phyloP scores from a whole-genome alignment of 2,888 invertebrate species.

The Sinohyriopsis cumingii region DNA sequence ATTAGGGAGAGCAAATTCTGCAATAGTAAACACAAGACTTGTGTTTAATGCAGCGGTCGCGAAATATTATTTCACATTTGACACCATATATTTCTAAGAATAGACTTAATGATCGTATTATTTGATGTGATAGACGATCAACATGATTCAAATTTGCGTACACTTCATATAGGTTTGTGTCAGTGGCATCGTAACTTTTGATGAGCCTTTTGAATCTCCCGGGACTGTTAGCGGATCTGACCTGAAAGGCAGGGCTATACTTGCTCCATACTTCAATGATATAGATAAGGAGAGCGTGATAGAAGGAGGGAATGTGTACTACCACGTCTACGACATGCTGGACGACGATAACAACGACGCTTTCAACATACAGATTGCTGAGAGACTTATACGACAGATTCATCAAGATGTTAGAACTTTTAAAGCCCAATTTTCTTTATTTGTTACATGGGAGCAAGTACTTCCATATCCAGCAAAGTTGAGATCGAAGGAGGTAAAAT shows the following conservation, averaged over 20 bases:
- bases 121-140: too few relatives aligned
- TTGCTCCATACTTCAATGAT: slow-evolving; percentile 10
- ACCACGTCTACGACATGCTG: neutral
- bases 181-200: neutral
- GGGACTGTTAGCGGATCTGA: neutral
- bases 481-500: neutral
- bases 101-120: too few relatives aligned
- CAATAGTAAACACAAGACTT: too few relatives aligned
- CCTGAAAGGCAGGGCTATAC: neutral
- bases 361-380: neutral
- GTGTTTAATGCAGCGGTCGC: too few relatives aligned
- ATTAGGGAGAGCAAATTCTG: too few relatives aligned
- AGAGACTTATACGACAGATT: slow-evolving; percentile 1
- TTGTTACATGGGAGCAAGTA: slow-evolving; percentile 9
- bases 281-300: neutral
- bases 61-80: too few relatives aligned
- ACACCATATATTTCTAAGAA: too few relatives aligned
- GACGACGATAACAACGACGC: neutral
- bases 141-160: neutral
- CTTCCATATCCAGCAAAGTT: slow-evolving; percentile 1
- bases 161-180: slow-evolving; percentile 5
- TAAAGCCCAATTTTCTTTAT: slow-evolving; percentile 7
- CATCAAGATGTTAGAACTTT: neutral
- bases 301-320: neutral
- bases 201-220: neutral